These are phyloP conservation scores for Microcebus ravelobensis DNA, from an alignment of 2,113 vertebrate species.

Conservation along the genomic window DNA sequence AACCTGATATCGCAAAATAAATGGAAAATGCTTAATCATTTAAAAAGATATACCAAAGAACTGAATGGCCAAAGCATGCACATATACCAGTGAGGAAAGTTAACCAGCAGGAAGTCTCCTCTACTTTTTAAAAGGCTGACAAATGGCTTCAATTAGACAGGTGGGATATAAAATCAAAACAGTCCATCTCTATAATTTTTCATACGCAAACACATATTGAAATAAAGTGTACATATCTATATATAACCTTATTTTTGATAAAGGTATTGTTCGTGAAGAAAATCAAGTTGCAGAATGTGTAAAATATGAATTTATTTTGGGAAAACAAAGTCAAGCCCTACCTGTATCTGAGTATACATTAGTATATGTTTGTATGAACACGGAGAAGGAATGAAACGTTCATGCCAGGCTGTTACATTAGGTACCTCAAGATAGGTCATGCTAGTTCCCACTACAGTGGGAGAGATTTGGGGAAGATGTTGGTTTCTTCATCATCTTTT, in stretches of 20 bases:
- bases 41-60: slow-evolving; percentile 59
- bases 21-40: slow-evolving; percentile 68
- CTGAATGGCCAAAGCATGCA: slow-evolving; percentile 31
- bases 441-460: neutral
- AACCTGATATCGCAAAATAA: slow-evolving; percentile 67
- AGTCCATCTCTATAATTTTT: neutral
- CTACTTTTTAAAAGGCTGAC: slow-evolving; percentile 7
- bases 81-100: neutral
- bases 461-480: neutral
- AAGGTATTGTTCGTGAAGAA: neutral
- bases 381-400: neutral
- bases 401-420: neutral
- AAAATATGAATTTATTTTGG: slow-evolving; percentile 19
- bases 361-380: neutral
- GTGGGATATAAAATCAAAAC: slow-evolving; percentile 10
- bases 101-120: neutral
- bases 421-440: neutral
- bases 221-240: neutral
- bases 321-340: neutral
- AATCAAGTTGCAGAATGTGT: slow-evolving; percentile 17
- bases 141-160: slow-evolving; percentile 47
- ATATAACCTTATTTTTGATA: neutral
- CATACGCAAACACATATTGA: neutral
- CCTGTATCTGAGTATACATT: neutral
- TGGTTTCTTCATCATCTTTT: neutral